Percentiles rank a stretch among this genome's conserved stretches.
Conservation (phyloP, 2,113 vertebrate genomes). For the Cardinalis cardinalis region DNA sequence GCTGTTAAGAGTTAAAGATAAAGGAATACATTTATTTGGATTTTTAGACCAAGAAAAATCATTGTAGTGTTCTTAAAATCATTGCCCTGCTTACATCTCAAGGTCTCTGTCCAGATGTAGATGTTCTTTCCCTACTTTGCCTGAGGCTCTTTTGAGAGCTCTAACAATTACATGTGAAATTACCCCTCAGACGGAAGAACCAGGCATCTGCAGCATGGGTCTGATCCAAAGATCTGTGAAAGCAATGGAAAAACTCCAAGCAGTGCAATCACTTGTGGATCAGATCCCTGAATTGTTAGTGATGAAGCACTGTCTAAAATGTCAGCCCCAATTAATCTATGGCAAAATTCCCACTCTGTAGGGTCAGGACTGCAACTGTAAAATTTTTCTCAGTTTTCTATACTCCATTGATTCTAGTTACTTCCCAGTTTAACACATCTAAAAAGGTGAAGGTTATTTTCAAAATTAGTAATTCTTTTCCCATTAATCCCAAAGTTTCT, state of each 20-base stretch:
- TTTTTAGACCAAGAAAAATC: not conserved
- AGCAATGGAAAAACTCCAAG: slow-evolving; percentile 1
- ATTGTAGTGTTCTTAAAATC: not conserved
- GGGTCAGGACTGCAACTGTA: not conserved
- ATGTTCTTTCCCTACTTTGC: not conserved
- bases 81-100: not conserved
- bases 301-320: slow-evolving; percentile 12
- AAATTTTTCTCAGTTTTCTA: not conserved
- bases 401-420: not conserved
- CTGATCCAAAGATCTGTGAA: slow-evolving; percentile 16
- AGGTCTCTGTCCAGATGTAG: not conserved
- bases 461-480: not conserved
- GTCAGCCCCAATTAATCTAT: slow-evolving; percentile 18
- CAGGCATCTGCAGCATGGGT: not conserved
- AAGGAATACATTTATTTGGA: not conserved
- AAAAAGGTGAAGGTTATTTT: not conserved
- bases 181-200: not conserved
- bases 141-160: not conserved
- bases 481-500: not conserved
- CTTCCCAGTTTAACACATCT: not conserved
- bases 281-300: not conserved
- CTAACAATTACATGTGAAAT: not conserved
- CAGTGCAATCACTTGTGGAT: not conserved
- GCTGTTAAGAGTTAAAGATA: not conserved
- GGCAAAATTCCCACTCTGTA: slow-evolving; percentile 13